Base-by-base conservation (phyloP, 2,797 vertebrate species). In the Taenioides sp. region DNA sequence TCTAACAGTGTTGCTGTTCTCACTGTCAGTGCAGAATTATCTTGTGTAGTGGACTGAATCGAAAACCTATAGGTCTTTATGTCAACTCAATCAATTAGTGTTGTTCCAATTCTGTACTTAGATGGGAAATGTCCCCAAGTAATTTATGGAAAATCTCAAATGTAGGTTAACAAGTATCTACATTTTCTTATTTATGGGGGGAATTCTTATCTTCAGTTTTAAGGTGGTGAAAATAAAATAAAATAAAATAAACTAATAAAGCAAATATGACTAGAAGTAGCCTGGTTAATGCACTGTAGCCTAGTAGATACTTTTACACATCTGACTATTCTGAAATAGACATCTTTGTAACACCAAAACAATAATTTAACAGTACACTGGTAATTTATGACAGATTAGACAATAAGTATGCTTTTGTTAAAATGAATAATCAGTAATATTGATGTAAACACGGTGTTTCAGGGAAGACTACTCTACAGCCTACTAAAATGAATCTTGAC, bases 1-100 rank as follows among this genome's bases (percentile, higher is more conserved):
- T 65, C 69, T 52, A 23, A 43, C 28, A 49, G 54, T 63, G 31
- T 66, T 47, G 58, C 66, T 76, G 6, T 54, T 61, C 23, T 58
- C 22, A 7, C 20, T 64, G 47, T 55, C 52, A 20, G 65, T 14
- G 40, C 63, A 23, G 50, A 65, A 49, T 65, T 65, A 28, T 43
- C 43, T 23, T 50, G 37, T 64, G 20, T 64, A 40, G 62, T 9
- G 16, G 40, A 49, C 43, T 18, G 23, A 27, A 49, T 49, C 14
- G 7, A 47, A 65, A 27, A 65, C n/a, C 63, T 64, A 43, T 43
- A 4, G 34, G 34, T 43, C 37, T 43, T 43, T 27, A 63, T 27
- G 63, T 17, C 23, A 27, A 50, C n/a, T 65, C 63, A 65, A 10
- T 49, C 23, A 65, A 65, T 65, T 27, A 7, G 40, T 25, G 22